phyloP scores from a whole-genome alignment of 2,888 invertebrate species.

The Acheta domesticus region DNA sequence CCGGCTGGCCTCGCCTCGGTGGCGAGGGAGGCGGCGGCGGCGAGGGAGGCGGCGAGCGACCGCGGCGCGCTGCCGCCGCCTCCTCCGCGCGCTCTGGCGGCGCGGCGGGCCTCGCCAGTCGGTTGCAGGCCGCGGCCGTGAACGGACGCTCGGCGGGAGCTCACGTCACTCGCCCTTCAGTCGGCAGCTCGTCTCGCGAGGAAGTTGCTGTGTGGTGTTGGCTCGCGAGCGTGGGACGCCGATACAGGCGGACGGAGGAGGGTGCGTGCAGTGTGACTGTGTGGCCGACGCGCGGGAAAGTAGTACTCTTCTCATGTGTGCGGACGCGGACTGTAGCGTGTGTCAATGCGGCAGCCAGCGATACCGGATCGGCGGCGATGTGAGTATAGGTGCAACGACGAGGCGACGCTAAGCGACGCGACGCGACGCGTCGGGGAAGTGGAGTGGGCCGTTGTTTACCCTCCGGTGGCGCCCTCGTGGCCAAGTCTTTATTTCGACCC shows the following conservation, averaged over 20 bases:
- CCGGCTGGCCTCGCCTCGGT: not conserved
- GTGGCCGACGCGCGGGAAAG: too few relatives aligned
- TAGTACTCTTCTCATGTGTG: not conserved
- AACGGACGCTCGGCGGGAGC: not conserved
- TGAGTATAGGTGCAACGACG: too few relatives aligned
- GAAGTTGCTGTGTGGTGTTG: too few relatives aligned
- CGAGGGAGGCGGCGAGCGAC: not conserved
- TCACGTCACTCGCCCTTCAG: too few relatives aligned
- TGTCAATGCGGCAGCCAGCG: not conserved
- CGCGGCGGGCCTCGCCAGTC: not conserved
- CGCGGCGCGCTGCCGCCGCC: not conserved
- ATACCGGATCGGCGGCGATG: too few relatives aligned
- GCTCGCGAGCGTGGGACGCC: not conserved
- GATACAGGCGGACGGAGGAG: not conserved
- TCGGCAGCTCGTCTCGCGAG: not conserved
- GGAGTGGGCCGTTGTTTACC: too few relatives aligned
- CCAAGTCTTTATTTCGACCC: too few relatives aligned
- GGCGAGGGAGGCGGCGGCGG: not conserved
- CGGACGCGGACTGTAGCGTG: not conserved
- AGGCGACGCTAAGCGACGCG: too few relatives aligned
- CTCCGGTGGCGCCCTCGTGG: too few relatives aligned
- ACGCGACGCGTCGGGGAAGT: too few relatives aligned
- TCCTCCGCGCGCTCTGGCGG: not conserved
- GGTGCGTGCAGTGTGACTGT: not conserved
- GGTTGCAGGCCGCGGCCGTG: not conserved